phyloP scores from a whole-genome alignment of 2,113 vertebrate species.

The Eidolon helvum region DNA sequence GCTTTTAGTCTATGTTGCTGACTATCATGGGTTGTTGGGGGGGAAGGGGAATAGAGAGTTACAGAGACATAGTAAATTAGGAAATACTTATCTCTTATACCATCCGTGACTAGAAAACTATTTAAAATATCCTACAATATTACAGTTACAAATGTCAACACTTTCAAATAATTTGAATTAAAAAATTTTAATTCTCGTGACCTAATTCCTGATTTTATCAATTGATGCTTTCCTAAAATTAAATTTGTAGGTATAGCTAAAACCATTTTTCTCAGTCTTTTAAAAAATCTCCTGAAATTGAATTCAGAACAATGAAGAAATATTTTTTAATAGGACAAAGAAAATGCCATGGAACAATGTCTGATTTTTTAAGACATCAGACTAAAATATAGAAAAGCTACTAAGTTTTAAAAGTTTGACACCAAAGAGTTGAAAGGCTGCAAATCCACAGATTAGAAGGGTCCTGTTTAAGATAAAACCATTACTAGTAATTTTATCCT shows the following conservation, averaged over 20 bases:
- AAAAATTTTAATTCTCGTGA: slow-evolving; percentile 1
- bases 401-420: background rate
- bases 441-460: background rate
- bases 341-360: background rate
- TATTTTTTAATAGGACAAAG: background rate
- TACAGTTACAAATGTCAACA: background rate
- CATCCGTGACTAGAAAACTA: background rate
- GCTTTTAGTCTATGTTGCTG: background rate
- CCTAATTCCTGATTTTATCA: background rate
- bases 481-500: slow-evolving; percentile 1
- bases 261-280: background rate
- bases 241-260: background rate
- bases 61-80: background rate
- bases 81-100: background rate
- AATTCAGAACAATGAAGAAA: background rate
- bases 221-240: background rate
- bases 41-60: background rate
- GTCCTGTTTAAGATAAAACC: background rate
- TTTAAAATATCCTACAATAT: background rate
- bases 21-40: background rate
- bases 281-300: slow-evolving; percentile 32
- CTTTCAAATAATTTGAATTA: background rate
- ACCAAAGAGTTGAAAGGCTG: background rate
- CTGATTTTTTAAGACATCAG: background rate
- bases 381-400: background rate